These are phyloP conservation scores for Rafetus swinhoei DNA, from an alignment of 2,113 vertebrate species.

Conservation along the genomic window DNA sequence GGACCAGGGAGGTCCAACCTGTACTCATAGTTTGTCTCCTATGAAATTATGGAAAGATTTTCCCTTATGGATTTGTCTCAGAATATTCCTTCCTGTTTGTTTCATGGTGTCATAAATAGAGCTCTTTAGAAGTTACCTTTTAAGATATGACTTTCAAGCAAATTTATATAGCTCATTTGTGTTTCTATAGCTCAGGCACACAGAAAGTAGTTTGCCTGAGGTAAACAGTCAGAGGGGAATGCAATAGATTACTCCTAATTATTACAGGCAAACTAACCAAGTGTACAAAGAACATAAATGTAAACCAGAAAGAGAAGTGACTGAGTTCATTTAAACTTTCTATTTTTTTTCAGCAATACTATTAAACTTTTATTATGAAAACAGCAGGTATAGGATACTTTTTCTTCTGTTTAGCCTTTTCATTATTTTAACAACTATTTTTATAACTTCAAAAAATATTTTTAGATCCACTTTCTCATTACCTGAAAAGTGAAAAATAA, in stretches of 20 bases:
- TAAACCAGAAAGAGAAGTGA: background rate
- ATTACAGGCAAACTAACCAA: background rate
- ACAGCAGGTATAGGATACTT: background rate
- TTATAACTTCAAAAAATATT: no score
- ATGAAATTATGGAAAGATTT: background rate
- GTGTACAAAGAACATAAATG: background rate
- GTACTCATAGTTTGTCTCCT: background rate
- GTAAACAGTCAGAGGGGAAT: background rate
- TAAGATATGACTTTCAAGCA: slow-evolving; percentile 27
- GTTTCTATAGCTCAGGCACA: slow-evolving; percentile 2
- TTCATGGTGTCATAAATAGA: background rate
- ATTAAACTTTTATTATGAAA: background rate
- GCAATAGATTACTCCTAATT: slow-evolving; percentile 20
- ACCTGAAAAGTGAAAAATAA: background rate
- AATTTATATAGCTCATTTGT: slow-evolving; percentile 35
- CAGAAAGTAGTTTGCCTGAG: background rate
- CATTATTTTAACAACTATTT: background rate
- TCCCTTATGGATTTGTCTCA: background rate
- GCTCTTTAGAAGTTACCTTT: background rate
- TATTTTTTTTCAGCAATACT: background rate
- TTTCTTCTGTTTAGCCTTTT: slow-evolving; percentile 9
- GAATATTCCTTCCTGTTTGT: background rate
- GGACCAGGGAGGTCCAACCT: no score
- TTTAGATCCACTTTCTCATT: background rate
- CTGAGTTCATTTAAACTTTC: background rate